Percentiles rank a stretch among this genome's conserved stretches.
phyloP scores from a whole-genome alignment of 2,888 invertebrate species.

The Prenolepis imparis region DNA sequence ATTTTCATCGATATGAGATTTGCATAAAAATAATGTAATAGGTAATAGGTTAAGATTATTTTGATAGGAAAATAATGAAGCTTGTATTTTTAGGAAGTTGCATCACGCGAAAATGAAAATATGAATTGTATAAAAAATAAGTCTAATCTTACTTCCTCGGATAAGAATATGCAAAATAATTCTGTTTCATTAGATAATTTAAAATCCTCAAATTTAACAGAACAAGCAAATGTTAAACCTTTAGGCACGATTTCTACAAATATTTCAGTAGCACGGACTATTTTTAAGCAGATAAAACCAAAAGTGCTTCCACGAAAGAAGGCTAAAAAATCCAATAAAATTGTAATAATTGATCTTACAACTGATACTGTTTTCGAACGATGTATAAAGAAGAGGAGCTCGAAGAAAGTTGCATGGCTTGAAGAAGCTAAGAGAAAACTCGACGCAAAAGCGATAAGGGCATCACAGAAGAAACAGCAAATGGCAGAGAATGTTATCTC shows the following conservation, averaged over 20 bases:
- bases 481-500: constrained; percentile 19
- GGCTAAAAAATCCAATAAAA: constrained; percentile 76
- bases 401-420: constrained; percentile 78
- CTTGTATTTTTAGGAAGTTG: constrained; percentile 72
- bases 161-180: constrained; percentile 61
- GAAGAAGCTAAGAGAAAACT: constrained; percentile 74
- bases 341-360: constrained; percentile 83
- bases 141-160: constrained; percentile 62
- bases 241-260: constrained; percentile 68
- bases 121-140: constrained; percentile 67
- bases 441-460: constrained; percentile 55
- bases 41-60: not conserved
- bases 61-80: constrained; percentile 54
- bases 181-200: constrained; percentile 62
- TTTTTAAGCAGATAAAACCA: constrained; percentile 62
- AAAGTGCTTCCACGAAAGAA: constrained; percentile 67
- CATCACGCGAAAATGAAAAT: constrained; percentile 60
- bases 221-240: constrained; percentile 63
- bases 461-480: constrained; percentile 60
- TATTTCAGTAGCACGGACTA: constrained; percentile 61
- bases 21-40: constrained; percentile 8
- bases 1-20: not conserved
- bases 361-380: constrained; percentile 78
- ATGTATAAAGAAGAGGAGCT: constrained; percentile 76
- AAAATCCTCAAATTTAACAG: constrained; percentile 60